Evolutionary conservation across 2,113 vertebrate genomes (phyloP).

Genomic region (Corythornis vintsioides): DNA sequence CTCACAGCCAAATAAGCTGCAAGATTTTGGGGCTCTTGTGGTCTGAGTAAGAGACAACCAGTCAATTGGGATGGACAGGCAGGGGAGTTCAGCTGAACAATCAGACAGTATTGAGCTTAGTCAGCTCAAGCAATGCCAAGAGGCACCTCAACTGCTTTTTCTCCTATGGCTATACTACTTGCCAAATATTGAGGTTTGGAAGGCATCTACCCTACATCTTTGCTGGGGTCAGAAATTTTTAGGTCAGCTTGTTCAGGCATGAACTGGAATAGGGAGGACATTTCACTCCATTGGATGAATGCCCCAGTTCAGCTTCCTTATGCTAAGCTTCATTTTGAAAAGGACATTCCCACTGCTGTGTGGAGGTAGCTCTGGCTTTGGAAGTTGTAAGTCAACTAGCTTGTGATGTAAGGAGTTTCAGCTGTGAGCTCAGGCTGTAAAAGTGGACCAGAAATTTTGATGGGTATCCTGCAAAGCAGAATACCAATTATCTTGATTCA

Average conservation of each 20-base stretch:
- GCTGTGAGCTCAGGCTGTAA: neutral
- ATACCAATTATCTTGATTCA: neutral
- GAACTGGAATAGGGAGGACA: neutral
- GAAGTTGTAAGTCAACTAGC: neutral
- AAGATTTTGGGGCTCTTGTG: slow-evolving; percentile 5
- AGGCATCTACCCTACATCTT: neutral
- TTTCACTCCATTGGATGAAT: neutral
- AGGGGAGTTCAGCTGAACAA: neutral
- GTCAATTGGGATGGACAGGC: neutral
- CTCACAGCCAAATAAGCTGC: neutral
- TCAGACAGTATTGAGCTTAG: neutral
- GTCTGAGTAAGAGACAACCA: neutral
- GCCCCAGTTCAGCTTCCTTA: neutral
- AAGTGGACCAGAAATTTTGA: neutral
- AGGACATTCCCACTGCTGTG: neutral
- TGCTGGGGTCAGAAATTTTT: slow-evolving; percentile 17
- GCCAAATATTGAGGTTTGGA: neutral
- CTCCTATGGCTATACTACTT: neutral
- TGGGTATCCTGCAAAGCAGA: neutral
- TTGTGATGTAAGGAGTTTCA: neutral
- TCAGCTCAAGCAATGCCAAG: neutral
- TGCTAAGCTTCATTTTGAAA: neutral
- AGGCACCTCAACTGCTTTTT: neutral
- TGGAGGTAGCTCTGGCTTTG: neutral
- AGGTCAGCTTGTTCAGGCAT: slow-evolving; percentile 4